These are phyloP conservation scores for Silvanus unidentatus DNA, from an alignment of 2,888 invertebrate genomes.

Conservation along the genomic window DNA sequence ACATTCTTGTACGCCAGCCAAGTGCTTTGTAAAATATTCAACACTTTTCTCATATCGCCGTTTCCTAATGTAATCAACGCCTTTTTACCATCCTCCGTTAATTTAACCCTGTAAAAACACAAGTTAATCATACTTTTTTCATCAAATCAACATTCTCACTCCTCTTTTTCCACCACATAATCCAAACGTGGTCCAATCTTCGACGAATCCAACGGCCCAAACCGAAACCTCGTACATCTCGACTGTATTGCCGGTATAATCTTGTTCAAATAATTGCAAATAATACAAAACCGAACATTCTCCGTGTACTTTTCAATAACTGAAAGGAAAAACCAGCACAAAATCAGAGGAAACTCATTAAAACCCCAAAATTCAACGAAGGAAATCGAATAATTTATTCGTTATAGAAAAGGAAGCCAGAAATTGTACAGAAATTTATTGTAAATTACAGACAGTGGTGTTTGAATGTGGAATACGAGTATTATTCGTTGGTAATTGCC, in stretches of 20 bases:
- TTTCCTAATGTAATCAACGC: constrained; percentile 84
- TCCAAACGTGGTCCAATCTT: constrained; percentile 88
- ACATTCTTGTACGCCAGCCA: constrained; percentile 87
- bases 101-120: constrained; percentile 63
- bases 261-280: constrained; percentile 97
- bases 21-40: constrained; percentile 95
- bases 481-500: not conserved
- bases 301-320: constrained; percentile 99
- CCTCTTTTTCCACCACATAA: constrained; percentile 75
- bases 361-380: not conserved
- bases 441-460: constrained; percentile 22
- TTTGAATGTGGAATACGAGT: constrained; percentile 10
- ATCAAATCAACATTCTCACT: too few relatives aligned
- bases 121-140: too few relatives aligned
- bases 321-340: constrained; percentile 50
- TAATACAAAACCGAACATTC: constrained; percentile 96
- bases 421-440: constrained; percentile 8
- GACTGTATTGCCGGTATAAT: constrained; percentile 99
- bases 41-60: constrained; percentile 96
- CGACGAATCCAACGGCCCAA: constrained; percentile 78
- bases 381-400: too few relatives aligned
- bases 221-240: constrained; percentile 92
- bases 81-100: constrained; percentile 81
- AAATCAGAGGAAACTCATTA: not conserved
- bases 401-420: not conserved